Base-by-base conservation (phyloP, 1,140 invertebrate species). In the Pseudomyrmex dendroicus region DNA sequence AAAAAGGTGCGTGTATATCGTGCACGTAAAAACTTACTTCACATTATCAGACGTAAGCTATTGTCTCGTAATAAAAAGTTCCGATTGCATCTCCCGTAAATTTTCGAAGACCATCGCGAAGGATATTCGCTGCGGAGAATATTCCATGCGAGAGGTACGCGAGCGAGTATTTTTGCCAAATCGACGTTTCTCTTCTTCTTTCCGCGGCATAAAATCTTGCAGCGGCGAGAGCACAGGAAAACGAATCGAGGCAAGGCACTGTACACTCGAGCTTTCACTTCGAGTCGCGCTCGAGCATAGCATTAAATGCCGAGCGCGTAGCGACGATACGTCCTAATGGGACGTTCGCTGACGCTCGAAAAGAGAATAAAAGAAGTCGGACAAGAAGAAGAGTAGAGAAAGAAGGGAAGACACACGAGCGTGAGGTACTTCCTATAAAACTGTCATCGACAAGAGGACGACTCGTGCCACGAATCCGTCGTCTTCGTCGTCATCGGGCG, bases 251-350 rank as follows among this genome's bases (percentile, higher is more conserved):
- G 44, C 54, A 46, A 72, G 44, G 44, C 61, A 72, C 2, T 59
- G 35, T 35, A 78, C 44, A 72, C 76, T 20, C 66, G 66, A 80
- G 76, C 76, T 80, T 80, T 80, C 76, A 80, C 76, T 80, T 80
- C 48, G 56, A 59, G 76, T 80, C 76, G 76, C 76, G 66, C 20
- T 80, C 66, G 66, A 50, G 59, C 76, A 80, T n/a, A 44, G 66
- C 46, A 80, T 80, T 80, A 80, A 80, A 80, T 80, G 76, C 76
- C 44, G 66, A 57, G 54, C 66, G 76, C 76, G 66, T 80, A 80
- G 12, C 66, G 54, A 48, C 76, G 76, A 80, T 80, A 80, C 76
- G 66, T 72, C 76, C 76, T 80, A 80, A 72, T 80, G 66, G 76
- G 54, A 72, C 76, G 54, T 62, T 80, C 56, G 66, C 54, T 59